Percentiles rank a stretch among this genome's conserved stretches.
Conservation (phyloP, 2,113 vertebrate species). For the Chloebia gouldiae region DNA sequence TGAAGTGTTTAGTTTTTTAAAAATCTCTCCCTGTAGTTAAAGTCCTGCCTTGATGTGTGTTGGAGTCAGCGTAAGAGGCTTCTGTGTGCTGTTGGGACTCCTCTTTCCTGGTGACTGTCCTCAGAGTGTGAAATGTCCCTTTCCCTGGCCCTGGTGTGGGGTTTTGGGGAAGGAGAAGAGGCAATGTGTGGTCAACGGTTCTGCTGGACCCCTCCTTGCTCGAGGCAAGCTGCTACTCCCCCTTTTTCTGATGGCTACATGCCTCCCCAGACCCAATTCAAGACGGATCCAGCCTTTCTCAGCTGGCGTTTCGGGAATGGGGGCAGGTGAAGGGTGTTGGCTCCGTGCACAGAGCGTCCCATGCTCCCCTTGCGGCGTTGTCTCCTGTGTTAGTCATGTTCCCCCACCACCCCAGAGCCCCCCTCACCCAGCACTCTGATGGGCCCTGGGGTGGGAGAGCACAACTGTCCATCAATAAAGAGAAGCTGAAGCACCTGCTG, state of each 20-base stretch:
- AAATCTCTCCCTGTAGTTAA: neutral
- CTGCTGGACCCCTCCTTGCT: neutral
- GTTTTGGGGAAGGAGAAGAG: neutral
- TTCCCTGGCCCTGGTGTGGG: neutral
- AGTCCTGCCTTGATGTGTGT: neutral
- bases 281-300: neutral
- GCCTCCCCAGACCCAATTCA: neutral
- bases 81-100: neutral
- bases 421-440: neutral
- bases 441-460: neutral
- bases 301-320: neutral
- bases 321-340: neutral
- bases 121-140: neutral
- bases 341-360: neutral
- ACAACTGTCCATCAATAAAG: slow-evolving; percentile 62
- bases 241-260: neutral
- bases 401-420: neutral
- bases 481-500: slow-evolving; percentile 55
- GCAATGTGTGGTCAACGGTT: rapidly evolving
- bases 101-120: neutral
- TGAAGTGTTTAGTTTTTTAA: slow-evolving; percentile 52
- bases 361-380: neutral
- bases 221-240: neutral
- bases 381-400: neutral
- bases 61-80: neutral